These are phyloP conservation scores for Hymenochirus boettgeri DNA, from an alignment of 2,113 vertebrate genomes.

Conservation along the genomic window DNA sequence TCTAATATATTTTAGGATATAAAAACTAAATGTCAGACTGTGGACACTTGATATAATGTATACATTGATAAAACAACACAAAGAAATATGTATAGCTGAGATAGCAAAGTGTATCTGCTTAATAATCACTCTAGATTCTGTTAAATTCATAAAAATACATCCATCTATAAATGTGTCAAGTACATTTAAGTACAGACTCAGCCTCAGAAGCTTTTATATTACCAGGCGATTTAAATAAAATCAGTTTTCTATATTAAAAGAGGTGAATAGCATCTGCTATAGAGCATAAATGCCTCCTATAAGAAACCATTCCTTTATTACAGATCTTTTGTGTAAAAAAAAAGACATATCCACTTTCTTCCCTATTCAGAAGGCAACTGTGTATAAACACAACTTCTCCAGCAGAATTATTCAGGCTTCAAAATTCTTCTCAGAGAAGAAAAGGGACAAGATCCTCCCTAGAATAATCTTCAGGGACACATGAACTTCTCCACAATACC, in stretches of 20 bases:
- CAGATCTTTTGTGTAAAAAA: slow-evolving; percentile 25
- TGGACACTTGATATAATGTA: too few relatives aligned
- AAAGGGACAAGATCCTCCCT: slow-evolving; percentile 22
- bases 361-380: slow-evolving; percentile 24
- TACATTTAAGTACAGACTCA: too few relatives aligned
- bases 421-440: slow-evolving; percentile 39
- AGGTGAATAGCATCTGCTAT: slow-evolving; percentile 29
- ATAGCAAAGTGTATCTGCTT: too few relatives aligned
- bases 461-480: slow-evolving; percentile 38
- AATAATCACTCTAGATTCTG: too few relatives aligned
- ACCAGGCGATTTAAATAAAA: slow-evolving; percentile 25
- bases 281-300: slow-evolving; percentile 20
- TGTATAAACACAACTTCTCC: slow-evolving; percentile 36
- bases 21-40: too few relatives aligned
- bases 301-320: slow-evolving; percentile 3
- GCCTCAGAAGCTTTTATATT: too few relatives aligned
- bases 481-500: slow-evolving; percentile 38
- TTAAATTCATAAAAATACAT: too few relatives aligned
- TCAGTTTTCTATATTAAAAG: slow-evolving; percentile 15
- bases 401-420: slow-evolving; percentile 34
- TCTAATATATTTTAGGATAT: too few relatives aligned
- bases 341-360: slow-evolving; percentile 37
- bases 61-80: neutral
- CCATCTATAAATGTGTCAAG: too few relatives aligned
- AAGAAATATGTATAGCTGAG: neutral